Evolutionary conservation across 2,113 vertebrate species (phyloP), one percentile per base, ranked within the genome.

Genomic region (Plotosus lineatus): DNA sequence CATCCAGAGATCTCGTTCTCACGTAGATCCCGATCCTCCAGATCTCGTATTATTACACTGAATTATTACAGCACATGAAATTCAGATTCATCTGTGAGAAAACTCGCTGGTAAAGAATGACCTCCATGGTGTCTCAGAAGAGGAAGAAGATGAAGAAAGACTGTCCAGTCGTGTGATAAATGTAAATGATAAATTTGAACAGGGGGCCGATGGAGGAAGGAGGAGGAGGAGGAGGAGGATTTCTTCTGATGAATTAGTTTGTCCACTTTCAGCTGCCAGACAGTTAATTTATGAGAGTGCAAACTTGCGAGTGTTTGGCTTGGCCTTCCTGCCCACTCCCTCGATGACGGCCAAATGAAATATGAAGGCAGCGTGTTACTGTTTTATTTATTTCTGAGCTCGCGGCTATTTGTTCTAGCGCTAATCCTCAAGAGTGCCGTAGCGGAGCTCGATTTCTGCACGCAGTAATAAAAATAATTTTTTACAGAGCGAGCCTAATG

Each of bases 401-500:
- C n/a, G 68, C 88, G 81, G 87, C 91, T 90, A 91, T 93, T 93
- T 92, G 88, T 92, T 90, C 91, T 76, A 42, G 74, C 74, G 36
- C 74, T 90, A 90, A 92, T 92, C 88, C 93, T 92, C 93, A 12
- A 21, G 91, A 92, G 92, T 91, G 90, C 88, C 88, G 91, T 92
- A 89, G 90, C 87, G 88, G 89, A 92, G 91, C 91, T 90, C 79
- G 76, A 92, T 93, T 94, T 90, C 92, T 92, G 91, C 91, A 90
- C 90, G 85, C 91, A 91, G 93, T 93, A 93, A 93, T 93, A 93
- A 94, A 93, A 92, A 93, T 93, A 93, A 93, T 93, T 91, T 93
- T 93, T 93, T 93, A 90, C 86, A 53, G 90, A 85, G 88, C 82
- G 40, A 89, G 88, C 90, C 90, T 91, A 92, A 92, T 92, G 91